These are phyloP conservation scores for Anthopleura sola DNA, from an alignment of 64 coral and sea anemone genomes.

Conservation along the genomic window DNA sequence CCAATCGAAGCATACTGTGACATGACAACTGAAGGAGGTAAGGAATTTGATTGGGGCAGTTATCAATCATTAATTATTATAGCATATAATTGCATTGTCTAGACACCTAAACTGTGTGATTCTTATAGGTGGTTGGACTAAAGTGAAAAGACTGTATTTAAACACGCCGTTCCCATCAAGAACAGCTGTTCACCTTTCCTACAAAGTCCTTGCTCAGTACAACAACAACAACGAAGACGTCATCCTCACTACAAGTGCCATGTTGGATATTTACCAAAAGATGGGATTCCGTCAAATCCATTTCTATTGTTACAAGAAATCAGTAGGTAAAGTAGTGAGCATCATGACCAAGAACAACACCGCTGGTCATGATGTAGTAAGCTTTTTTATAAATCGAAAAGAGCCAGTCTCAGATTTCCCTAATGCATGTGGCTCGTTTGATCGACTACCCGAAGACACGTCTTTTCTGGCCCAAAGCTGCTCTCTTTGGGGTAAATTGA, in stretches of 20 bases:
- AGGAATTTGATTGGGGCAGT: no score
- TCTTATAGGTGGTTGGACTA: not conserved
- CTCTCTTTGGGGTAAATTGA: not conserved
- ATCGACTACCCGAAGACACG: not conserved
- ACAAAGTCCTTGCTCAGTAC: no score
- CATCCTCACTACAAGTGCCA: not conserved
- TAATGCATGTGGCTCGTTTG: not conserved
- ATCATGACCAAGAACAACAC: conserved; percentile 19
- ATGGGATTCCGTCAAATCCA: conserved; percentile 7
- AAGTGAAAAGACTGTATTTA: not conserved
- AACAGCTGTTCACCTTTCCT: no score
- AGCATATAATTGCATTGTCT: no score
- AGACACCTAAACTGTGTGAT: no score
- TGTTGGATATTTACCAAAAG: not conserved
- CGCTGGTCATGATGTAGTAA: no score
- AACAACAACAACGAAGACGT: no score
- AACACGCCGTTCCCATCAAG: no score
- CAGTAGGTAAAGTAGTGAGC: not conserved
- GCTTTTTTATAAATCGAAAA: not conserved
- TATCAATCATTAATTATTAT: no score
- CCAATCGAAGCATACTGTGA: not conserved
- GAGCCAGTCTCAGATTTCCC: not conserved
- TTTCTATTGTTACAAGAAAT: not conserved
- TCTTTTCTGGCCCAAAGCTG: not conserved
- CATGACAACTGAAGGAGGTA: conserved; percentile 9